Percentiles rank a stretch among this genome's conserved stretches.
Evolutionary conservation across 2,113 vertebrate genomes (phyloP).

Genomic region (Caranx melampygus): DNA sequence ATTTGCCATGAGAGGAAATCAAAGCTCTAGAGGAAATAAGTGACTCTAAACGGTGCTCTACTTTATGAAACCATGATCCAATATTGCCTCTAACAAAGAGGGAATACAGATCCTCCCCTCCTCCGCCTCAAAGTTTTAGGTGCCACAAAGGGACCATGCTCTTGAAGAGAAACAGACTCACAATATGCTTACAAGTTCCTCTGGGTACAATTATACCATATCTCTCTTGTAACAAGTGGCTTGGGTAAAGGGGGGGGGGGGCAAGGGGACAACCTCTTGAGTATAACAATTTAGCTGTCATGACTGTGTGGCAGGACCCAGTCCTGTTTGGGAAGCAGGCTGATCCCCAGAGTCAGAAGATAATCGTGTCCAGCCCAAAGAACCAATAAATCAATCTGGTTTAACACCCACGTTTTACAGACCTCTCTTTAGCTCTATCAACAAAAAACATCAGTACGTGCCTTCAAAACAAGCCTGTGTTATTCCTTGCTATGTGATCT

Average conservation of each 20-base stretch:
- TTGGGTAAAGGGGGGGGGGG: constrained; percentile 68
- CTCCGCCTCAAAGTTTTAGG: constrained; percentile 56
- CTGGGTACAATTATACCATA: constrained; percentile 77
- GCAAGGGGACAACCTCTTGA: constrained; percentile 81
- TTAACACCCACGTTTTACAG: constrained; percentile 86
- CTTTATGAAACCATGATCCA: constrained; percentile 72
- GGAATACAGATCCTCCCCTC: constrained; percentile 47
- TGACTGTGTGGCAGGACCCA: constrained; percentile 84
- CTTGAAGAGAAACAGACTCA: constrained; percentile 73
- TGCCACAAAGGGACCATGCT: constrained; percentile 74
- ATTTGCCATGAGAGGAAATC: constrained; percentile 57
- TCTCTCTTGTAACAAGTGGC: constrained; percentile 76
- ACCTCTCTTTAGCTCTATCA: constrained; percentile 87
- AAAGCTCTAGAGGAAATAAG: constrained; percentile 70
- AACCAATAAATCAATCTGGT: constrained; percentile 96
- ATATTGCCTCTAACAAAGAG: constrained; percentile 67
- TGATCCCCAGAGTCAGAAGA: constrained; percentile 89
- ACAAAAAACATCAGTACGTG: constrained; percentile 76
- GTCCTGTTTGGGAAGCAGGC: constrained; percentile 86
- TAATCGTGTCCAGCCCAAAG: constrained; percentile 88
- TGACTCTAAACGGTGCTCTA: constrained; percentile 73
- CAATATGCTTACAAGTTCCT: constrained; percentile 80
- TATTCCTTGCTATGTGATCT: constrained; percentile 63
- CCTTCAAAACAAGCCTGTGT: constrained; percentile 83
- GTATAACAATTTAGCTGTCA: constrained; percentile 88